phyloP scores from a whole-genome alignment of 2,888 invertebrate species.

The Electrophaes corylata region DNA sequence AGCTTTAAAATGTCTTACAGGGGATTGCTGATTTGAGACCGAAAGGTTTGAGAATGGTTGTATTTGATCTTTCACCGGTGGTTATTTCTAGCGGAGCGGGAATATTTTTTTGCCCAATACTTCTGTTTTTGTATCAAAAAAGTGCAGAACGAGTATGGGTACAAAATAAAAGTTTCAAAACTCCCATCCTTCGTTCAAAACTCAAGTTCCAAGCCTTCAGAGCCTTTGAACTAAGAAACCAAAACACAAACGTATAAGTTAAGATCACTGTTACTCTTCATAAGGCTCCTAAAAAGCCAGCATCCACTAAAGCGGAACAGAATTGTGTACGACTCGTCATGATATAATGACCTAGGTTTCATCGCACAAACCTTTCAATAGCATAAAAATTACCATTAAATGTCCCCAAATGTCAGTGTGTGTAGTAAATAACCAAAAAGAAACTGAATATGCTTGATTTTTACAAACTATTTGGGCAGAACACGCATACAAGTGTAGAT shows the following conservation, averaged over 20 bases:
- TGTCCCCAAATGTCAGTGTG: too few species aligned
- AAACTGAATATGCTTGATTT: too few species aligned
- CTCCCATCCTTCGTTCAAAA: constrained; percentile 17
- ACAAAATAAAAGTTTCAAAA: constrained; percentile 4
- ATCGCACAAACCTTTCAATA: too few species aligned
- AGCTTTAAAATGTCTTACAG: constrained; percentile 16
- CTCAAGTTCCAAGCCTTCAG: not conserved
- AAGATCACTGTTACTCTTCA: constrained; percentile 35
- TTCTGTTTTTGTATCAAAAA: not conserved
- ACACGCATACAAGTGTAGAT: too few species aligned
- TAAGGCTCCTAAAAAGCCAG: constrained; percentile 6
- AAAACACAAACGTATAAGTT: constrained; percentile 16
- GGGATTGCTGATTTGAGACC: not conserved
- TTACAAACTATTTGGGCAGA: too few species aligned
- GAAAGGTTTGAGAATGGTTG: not conserved
- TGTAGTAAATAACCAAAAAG: too few species aligned
- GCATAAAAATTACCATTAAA: too few species aligned
- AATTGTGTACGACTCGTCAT: not conserved
- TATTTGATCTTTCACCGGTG: not conserved
- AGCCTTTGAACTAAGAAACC: constrained; percentile 16
- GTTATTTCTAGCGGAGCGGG: too few species aligned
- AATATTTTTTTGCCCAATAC: too few species aligned
- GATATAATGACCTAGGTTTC: too few species aligned
- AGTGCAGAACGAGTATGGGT: too few species aligned
- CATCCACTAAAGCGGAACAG: not conserved